Evolutionary conservation across 2,797 vertebrate genomes (phyloP), one percentile per base, ranked within the genome.

Genomic region (Clarias pachynema): DNA sequence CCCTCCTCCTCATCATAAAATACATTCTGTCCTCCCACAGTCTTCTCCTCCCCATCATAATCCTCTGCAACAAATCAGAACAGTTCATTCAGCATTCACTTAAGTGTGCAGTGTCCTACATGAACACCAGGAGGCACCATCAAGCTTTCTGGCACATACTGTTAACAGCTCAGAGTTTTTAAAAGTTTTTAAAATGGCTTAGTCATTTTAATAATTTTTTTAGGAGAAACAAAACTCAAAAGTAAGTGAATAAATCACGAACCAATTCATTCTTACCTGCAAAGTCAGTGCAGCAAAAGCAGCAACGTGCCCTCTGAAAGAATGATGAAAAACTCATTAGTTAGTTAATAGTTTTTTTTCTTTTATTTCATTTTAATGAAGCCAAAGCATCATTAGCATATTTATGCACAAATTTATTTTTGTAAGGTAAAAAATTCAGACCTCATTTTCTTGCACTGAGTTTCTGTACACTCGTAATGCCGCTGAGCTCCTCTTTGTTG

Each of bases 241-340:
- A 59, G 87, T 1, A 18, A 15, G 77, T 90, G 24, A 44, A 72
- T 59, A 66, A 44, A 44, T 14, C 24, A 3, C 15, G 24, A 10
- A 26, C 29, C 0, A 5, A 73, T 26, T 53, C 0, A 75, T 72
- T 57, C 90, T 96, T 93, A 99, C 98, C 97, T 0, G 95, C 95
- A 91, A 95, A 95, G 0, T 96, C 94, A 18, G 90, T 87, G 0
- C 95, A 99, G 92, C 98, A 99, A 94, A 99, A 99, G 87, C 97
- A 99, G 92, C 98, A 99, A 82, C 97, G 97, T 82, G 98, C 97
- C 89, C 97, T 96, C 98, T 99, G 94, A 24, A 88, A 91, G 80
- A 87, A 65, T 78, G 22, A 49, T 16, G 57, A 0, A 18, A 62
- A 37, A 60, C n/a, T 24, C 53, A 60, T 73, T 1, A 78, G 18